Conservation (phyloP, 53 echinoderm and acorn worm genomes). For the Mesocentrotus franciscanus region DNA sequence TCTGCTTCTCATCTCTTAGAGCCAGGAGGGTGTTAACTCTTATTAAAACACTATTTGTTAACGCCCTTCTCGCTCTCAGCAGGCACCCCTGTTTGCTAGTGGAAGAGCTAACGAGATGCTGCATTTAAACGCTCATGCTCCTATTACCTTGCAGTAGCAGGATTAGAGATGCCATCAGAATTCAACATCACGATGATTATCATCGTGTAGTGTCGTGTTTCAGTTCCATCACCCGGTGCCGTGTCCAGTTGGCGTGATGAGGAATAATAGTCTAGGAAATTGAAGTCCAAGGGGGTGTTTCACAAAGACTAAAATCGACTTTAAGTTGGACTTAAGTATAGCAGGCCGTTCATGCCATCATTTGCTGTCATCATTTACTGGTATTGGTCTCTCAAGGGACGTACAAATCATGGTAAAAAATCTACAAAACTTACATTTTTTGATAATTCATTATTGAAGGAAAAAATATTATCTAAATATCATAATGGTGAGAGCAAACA, state of each 20-base stretch:
- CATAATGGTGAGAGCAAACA: no score
- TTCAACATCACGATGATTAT: constrained; percentile 1
- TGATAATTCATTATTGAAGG: no score
- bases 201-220: not conserved
- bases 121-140: not conserved
- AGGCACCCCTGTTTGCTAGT: not conserved
- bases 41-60: not conserved
- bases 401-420: no score
- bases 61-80: not conserved
- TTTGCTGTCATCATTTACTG: no score
- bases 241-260: not conserved
- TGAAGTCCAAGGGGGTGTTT: no score
- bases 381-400: no score
- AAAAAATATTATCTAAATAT: no score
- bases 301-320: no score
- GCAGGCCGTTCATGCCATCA: no score
- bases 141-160: not conserved
- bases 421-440: no score
- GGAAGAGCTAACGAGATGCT: not conserved
- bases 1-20: not conserved
- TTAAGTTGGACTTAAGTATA: no score
- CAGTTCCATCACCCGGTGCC: not conserved
- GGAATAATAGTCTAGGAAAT: not conserved
- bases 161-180: not conserved
- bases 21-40: not conserved